Conservation (phyloP, 2,888 invertebrate genomes). For the Dysmachus trigonus region DNA sequence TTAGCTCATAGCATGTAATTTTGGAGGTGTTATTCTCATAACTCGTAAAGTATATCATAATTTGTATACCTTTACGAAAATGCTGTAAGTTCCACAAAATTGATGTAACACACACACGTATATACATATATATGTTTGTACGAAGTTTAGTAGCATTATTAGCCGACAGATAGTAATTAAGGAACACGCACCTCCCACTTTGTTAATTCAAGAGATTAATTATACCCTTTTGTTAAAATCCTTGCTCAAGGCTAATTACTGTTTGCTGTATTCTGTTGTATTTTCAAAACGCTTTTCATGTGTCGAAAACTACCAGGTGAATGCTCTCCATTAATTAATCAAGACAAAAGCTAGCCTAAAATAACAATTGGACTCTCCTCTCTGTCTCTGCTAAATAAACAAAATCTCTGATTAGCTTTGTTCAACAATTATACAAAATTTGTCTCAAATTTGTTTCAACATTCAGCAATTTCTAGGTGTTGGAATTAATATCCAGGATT, state of each 20-base stretch:
- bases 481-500: background rate
- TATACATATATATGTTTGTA: background rate
- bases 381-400: background rate
- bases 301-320: background rate
- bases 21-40: background rate
- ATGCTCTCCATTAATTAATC: background rate
- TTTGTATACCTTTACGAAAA: background rate
- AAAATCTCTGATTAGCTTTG: background rate
- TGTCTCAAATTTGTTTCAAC: background rate
- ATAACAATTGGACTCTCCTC: background rate
- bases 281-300: background rate
- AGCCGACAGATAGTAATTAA: background rate
- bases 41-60: background rate
- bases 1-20: background rate
- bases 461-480: background rate
- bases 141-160: background rate
- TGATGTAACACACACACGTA: background rate
- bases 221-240: background rate
- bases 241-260: background rate
- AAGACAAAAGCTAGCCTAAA: background rate
- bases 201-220: background rate
- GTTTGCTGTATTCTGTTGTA: background rate
- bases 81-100: background rate
- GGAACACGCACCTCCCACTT: background rate
- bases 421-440: background rate